Percentiles rank a stretch among this genome's conserved stretches.
phyloP scores from a whole-genome alignment of 2,888 invertebrate species.

The Andrena haemorrhoa region DNA sequence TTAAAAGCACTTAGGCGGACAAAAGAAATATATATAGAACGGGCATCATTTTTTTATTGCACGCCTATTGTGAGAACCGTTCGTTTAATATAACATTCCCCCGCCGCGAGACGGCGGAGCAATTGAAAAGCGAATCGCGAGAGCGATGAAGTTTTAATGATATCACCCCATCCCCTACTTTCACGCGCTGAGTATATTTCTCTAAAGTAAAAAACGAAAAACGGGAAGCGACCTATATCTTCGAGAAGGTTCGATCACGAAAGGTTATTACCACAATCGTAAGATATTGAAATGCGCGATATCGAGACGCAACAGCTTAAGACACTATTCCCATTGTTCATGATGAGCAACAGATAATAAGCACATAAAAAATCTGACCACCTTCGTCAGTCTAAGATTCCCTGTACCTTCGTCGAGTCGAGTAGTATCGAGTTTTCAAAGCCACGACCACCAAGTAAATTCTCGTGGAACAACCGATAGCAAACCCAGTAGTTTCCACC shows the following conservation, averaged over 20 bases:
- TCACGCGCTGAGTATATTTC: neutral
- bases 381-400: too few species aligned
- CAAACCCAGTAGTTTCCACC: neutral
- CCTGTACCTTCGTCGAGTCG: too few species aligned
- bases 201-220: neutral
- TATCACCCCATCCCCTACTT: slow-evolving; percentile 20
- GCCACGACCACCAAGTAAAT: too few species aligned
- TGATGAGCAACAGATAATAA: too few species aligned
- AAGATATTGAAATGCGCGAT: too few species aligned
- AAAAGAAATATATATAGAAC: slow-evolving; percentile 22
- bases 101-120: slow-evolving; percentile 16
- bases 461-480: too few species aligned
- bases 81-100: slow-evolving; percentile 56
- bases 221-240: neutral
- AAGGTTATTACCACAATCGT: too few species aligned
- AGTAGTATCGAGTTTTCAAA: too few species aligned
- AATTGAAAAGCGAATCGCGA: slow-evolving; percentile 52
- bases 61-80: slow-evolving; percentile 29
- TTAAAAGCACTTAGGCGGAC: slow-evolving; percentile 47
- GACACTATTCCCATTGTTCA: too few species aligned
- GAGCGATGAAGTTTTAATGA: slow-evolving; percentile 57
- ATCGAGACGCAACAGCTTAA: too few species aligned
- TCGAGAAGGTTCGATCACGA: neutral
- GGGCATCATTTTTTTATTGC: slow-evolving; percentile 38
- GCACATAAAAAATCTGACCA: too few species aligned